Evolutionary conservation across 2,797 vertebrate genomes (phyloP).

Genomic region (Falco biarmicus): DNA sequence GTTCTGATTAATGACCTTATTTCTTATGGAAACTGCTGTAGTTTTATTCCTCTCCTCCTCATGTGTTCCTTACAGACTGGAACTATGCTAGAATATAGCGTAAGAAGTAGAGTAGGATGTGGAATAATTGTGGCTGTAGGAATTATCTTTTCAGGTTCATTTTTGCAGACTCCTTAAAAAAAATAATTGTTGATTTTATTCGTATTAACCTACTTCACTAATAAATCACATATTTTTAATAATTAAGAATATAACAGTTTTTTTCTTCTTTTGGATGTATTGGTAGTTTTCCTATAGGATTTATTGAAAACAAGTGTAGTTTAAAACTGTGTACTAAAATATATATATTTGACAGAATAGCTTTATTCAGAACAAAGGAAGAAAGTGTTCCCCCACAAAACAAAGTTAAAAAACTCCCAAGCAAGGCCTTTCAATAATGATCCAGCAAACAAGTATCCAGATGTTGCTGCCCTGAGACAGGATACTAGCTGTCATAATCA

Average conservation of each 20-base stretch:
- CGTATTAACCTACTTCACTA: not conserved
- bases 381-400: not conserved
- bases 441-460: not conserved
- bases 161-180: not conserved
- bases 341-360: not conserved
- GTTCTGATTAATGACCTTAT: not conserved
- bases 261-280: not conserved
- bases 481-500: not conserved
- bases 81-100: not conserved
- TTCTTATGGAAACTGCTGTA: not conserved
- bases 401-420: not conserved
- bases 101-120: not conserved
- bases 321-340: not conserved
- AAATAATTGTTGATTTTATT: not conserved
- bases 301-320: not conserved
- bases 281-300: not conserved
- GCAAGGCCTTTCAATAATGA: not conserved
- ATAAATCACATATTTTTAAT: not conserved
- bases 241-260: not conserved
- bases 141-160: not conserved
- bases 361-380: not conserved
- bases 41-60: not conserved
- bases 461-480: not conserved
- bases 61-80: not conserved
- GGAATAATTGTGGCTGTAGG: not conserved